Percentiles rank a stretch among this genome's conserved stretches.
phyloP scores from a whole-genome alignment of 2,888 invertebrate species.

The Ennomos quercinarius region DNA sequence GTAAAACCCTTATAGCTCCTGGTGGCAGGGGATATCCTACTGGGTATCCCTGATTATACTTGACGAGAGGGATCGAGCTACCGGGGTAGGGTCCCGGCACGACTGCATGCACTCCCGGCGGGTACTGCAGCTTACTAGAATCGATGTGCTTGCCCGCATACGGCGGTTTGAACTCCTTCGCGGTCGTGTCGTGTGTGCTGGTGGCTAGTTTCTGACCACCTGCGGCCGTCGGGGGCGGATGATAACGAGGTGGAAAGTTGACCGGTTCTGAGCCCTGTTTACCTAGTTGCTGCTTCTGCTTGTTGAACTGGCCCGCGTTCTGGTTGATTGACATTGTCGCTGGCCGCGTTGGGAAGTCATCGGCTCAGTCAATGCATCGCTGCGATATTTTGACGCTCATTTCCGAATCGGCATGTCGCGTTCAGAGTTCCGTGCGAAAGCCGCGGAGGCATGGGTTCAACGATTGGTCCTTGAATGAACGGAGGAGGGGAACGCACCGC shows the following conservation, averaged over 20 bases:
- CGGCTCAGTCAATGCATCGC: slow-evolving; percentile 62
- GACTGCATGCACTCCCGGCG: slow-evolving; percentile 58
- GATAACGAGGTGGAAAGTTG: slow-evolving; percentile 90
- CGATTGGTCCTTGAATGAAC: slow-evolving; percentile 83
- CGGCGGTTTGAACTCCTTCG: slow-evolving; percentile 77
- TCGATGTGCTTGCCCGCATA: slow-evolving; percentile 71
- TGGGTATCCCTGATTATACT: slow-evolving; percentile 74
- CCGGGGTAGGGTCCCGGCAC: slow-evolving; percentile 65
- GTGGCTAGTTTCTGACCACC: slow-evolving; percentile 87
- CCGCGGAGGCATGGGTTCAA: slow-evolving; percentile 74
- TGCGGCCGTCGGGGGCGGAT: slow-evolving; percentile 90
- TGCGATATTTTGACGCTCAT: slow-evolving; percentile 58
- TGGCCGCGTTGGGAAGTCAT: slow-evolving; percentile 61
- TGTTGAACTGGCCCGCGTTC: slow-evolving; percentile 78
- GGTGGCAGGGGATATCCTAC: slow-evolving; percentile 73
- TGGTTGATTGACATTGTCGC: slow-evolving; percentile 83
- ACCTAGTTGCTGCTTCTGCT: slow-evolving; percentile 82
- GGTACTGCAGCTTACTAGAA: slow-evolving; percentile 69
- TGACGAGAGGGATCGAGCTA: slow-evolving; percentile 65
- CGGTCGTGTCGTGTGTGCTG: slow-evolving; percentile 73
- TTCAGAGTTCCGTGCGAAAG: slow-evolving; percentile 56
- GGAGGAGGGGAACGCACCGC: slow-evolving; percentile 75
- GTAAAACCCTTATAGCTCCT: slow-evolving; percentile 66
- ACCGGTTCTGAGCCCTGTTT: slow-evolving; percentile 83
- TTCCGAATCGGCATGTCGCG: slow-evolving; percentile 64